These are phyloP conservation scores for Epinephelus moara DNA, from an alignment of 2,113 vertebrate genomes.

Conservation along the genomic window DNA sequence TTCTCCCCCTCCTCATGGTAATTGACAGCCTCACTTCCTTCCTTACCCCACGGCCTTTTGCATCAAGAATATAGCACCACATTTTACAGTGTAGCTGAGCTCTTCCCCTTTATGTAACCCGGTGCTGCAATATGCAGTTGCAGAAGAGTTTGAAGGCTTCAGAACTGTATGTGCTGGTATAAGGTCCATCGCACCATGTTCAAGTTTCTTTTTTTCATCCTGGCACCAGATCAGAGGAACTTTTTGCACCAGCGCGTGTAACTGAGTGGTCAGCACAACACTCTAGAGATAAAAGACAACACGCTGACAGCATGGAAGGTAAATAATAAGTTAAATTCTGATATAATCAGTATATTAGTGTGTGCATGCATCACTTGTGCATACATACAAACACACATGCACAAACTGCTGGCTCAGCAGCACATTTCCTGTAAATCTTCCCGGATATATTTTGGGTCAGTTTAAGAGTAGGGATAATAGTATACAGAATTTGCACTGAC, in stretches of 20 bases:
- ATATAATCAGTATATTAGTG: slow-evolving; percentile 16
- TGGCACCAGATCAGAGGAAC: slow-evolving; percentile 19
- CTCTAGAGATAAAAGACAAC: slow-evolving; percentile 5
- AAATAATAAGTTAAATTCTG: slow-evolving; percentile 21
- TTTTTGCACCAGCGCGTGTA: background rate
- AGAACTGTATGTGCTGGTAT: background rate
- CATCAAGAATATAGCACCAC: slow-evolving; percentile 31
- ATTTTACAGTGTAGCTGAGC: slow-evolving; percentile 1
- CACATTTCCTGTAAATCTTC: background rate
- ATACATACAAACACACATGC: slow-evolving; percentile 3
- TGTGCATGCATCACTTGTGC: background rate
- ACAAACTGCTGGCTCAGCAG: slow-evolving; percentile 28
- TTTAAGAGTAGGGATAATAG: slow-evolving; percentile 32
- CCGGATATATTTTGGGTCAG: slow-evolving; percentile 15
- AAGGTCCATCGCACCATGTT: background rate
- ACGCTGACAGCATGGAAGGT: slow-evolving; percentile 43
- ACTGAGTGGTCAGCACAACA: slow-evolving; percentile 4
- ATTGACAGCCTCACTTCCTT: slow-evolving; percentile 46
- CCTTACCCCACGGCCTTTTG: background rate
- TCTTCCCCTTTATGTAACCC: background rate
- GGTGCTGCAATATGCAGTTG: background rate
- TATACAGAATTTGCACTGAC: slow-evolving; percentile 35
- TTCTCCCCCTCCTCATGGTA: slow-evolving; percentile 23
- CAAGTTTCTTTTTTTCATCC: background rate
- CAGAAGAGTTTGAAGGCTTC: background rate